Evolutionary conservation across 2,113 vertebrate species (phyloP).

Genomic region (Parotia lawesii): DNA sequence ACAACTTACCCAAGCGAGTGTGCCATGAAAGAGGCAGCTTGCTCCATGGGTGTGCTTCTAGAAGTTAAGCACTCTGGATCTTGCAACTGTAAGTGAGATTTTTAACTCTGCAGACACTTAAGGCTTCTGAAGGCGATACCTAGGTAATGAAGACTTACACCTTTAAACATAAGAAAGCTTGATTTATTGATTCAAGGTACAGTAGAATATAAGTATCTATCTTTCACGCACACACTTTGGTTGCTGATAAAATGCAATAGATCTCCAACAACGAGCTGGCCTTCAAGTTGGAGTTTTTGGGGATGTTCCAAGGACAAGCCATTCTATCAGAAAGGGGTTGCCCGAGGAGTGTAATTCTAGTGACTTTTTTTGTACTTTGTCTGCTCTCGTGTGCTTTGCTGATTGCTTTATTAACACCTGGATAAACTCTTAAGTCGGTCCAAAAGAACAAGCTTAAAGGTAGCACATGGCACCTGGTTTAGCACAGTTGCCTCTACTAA

Average conservation of each 20-base stretch:
- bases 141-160: slow-evolving; percentile 73
- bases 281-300: slow-evolving; percentile 50
- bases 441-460: slow-evolving; percentile 16
- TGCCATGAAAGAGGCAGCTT: slow-evolving; percentile 96
- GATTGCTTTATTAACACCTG: slow-evolving; percentile 75
- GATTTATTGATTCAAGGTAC: slow-evolving; percentile 21
- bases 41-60: slow-evolving; percentile 88
- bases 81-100: slow-evolving; percentile 98
- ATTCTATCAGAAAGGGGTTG: slow-evolving; percentile 44
- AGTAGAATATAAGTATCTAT: slow-evolving; percentile 25
- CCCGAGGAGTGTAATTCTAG: slow-evolving; percentile 48
- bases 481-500: slow-evolving; percentile 22
- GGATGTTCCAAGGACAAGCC: slow-evolving; percentile 46
- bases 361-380: slow-evolving; percentile 52
- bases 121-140: slow-evolving; percentile 76
- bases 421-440: slow-evolving; percentile 69
- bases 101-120: slow-evolving; percentile 73
- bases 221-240: slow-evolving; percentile 28
- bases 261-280: slow-evolving; percentile 23
- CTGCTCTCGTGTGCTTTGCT: slow-evolving; percentile 71
- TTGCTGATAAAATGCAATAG: slow-evolving; percentile 54
- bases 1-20: slow-evolving; percentile 95
- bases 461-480: background rate
- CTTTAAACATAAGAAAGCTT: slow-evolving; percentile 54
- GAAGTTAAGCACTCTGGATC: slow-evolving; percentile 97